phyloP scores from a whole-genome alignment of 1,140 invertebrate species.

The Ips typographus region DNA sequence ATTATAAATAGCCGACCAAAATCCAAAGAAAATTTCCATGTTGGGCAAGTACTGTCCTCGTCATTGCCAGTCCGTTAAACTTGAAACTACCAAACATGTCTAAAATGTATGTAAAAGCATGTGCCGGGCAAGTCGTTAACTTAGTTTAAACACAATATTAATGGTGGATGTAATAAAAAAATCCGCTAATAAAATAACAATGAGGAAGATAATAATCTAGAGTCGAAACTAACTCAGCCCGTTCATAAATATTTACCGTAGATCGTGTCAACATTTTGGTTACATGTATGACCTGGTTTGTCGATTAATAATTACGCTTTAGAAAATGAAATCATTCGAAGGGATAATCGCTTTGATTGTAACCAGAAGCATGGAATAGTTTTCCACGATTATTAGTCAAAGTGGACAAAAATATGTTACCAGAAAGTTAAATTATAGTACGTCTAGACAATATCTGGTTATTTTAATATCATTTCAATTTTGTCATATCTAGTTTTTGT shows the following conservation, averaged over 20 bases:
- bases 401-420: background rate
- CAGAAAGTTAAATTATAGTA: no score
- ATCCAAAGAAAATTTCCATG: background rate
- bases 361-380: background rate
- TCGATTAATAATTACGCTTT: background rate
- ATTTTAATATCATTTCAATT: background rate
- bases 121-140: background rate
- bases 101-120: background rate
- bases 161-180: constrained; percentile 5
- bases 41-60: background rate
- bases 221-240: background rate
- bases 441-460: background rate
- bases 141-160: constrained; percentile 1
- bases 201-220: background rate
- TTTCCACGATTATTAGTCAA: background rate
- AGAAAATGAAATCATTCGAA: background rate
- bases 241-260: constrained; percentile 4
- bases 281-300: background rate
- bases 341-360: background rate
- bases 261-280: background rate
- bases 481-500: no score
- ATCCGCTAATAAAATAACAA: constrained; percentile 6
- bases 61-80: background rate
- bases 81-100: background rate
- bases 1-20: background rate